Evolutionary conservation across 2,113 vertebrate genomes (phyloP), one percentile per base, ranked within the genome.

Genomic region (Leuciscus idus): DNA sequence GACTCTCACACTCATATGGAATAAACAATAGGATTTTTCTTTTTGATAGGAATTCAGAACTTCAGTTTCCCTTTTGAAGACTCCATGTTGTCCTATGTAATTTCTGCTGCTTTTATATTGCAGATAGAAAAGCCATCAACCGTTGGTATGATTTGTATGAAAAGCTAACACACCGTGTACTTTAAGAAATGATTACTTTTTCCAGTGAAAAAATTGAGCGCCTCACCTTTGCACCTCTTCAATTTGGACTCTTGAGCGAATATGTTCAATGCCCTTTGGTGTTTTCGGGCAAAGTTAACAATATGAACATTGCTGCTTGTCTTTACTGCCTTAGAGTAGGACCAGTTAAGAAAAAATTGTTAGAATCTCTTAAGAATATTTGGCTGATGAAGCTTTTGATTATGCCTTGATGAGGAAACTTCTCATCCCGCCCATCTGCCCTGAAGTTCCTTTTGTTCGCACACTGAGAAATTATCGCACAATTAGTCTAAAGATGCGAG

Each of bases 391-490:
- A 93, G 94, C 91, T 87, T 91, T 94, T 95, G 95, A 96, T 96
- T 95, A 95, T 95, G 96, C 93, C 93, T 94, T 95, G 94, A 94
- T 95, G 87, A 91, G 94, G 92, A 93, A 96, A 92, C 2, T 43
- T 70, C 43, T 57, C 78, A 81, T 82, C 89, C 87, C 74, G 59
- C 8, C 70, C 81, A 73, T 77, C 75, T 84, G 89, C 86, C 81
- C 82, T 82, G 88, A 74, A 79, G 72, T 84, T 48, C 61, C 50
- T 66, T 70, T 81, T 86, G 77, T 73, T 73, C 52, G 4, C 79
- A 76, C 70, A 36, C 59, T 84, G 36, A 70, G 82, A 83, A 92
- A 93, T 94, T 90, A 92, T 92, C 88, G 93, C 87, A 88, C 93
- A 94, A 93, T 93, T 94, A 93, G 94, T 94, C 93, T 91, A 91